Percentiles rank a stretch among this genome's conserved stretches.
Evolutionary conservation across 2,113 vertebrate species (phyloP).

Genomic region (Odontophorus gujanensis): DNA sequence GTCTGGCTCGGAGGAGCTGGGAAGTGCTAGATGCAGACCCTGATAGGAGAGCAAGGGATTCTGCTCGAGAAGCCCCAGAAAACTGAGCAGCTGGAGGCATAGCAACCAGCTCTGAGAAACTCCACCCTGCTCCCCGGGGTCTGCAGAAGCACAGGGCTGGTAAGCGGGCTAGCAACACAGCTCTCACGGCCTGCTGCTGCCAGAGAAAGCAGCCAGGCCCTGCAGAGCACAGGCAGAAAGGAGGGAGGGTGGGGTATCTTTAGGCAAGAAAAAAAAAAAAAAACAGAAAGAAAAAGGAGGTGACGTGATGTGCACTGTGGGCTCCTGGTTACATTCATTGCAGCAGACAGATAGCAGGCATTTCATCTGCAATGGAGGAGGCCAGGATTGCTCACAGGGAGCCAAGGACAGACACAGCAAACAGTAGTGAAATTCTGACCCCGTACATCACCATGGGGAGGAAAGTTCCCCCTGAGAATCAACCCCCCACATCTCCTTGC

Average conservation of each 20-base stretch:
- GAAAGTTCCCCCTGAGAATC: not conserved
- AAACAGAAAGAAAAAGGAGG: not conserved
- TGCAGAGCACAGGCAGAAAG: not conserved
- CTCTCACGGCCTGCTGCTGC: not conserved
- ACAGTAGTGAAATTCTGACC: not conserved
- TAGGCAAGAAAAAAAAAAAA: not conserved
- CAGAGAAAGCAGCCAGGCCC: not conserved
- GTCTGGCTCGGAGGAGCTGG: not conserved
- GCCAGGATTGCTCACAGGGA: not conserved
- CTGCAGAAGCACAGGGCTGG: not conserved
- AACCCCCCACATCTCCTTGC: not conserved
- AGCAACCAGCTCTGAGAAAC: slow-evolving; percentile 11
- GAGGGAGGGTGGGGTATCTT: not conserved
- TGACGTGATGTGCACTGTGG: not conserved
- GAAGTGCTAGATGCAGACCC: not conserved
- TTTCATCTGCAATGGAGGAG: not conserved
- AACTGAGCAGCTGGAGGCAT: not conserved
- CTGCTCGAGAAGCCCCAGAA: not conserved
- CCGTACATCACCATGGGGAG: not conserved
- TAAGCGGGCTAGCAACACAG: not conserved
- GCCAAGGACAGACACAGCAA: not conserved
- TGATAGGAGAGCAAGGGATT: fast-evolving
- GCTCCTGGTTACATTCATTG: not conserved
- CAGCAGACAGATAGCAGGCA: not conserved
- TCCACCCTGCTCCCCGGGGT: not conserved